Percentiles rank a stretch among this genome's conserved stretches.
Evolutionary conservation across 2,888 invertebrate species (phyloP).

Genomic region (Odontomyia ornata): DNA sequence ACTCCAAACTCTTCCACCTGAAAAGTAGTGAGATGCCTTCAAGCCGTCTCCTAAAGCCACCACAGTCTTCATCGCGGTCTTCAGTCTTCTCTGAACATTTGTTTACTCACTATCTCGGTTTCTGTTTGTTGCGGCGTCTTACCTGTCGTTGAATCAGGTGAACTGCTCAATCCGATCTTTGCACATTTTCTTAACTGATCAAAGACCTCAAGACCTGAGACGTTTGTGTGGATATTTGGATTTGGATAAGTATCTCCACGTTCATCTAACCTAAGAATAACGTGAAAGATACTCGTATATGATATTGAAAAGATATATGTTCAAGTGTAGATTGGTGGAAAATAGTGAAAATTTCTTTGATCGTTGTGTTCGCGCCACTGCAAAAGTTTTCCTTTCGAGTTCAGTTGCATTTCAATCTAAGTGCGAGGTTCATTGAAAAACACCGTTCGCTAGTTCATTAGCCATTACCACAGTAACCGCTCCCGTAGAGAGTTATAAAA

Average conservation of each 20-base stretch:
- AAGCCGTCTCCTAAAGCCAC: slow-evolving; percentile 22
- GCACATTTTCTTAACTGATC: background rate
- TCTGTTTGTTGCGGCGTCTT: background rate
- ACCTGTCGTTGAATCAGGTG: slow-evolving; percentile 18
- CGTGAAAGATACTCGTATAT: background rate
- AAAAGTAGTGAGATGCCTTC: slow-evolving; percentile 8
- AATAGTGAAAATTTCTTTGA: background rate
- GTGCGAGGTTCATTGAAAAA: background rate
- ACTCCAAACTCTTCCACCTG: background rate
- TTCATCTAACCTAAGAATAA: background rate
- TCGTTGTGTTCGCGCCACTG: no score
- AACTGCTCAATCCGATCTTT: slow-evolving; percentile 17
- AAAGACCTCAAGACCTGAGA: slow-evolving; percentile 22
- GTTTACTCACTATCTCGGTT: slow-evolving; percentile 34
- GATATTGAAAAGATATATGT: background rate
- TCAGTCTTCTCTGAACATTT: slow-evolving; percentile 38
- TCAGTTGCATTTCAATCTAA: slow-evolving; percentile 1
- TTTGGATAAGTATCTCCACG: background rate
- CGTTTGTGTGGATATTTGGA: background rate
- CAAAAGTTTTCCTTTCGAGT: slow-evolving; percentile 22
- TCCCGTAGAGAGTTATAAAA: background rate
- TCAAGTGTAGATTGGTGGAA: slow-evolving; percentile 2
- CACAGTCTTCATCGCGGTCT: background rate
- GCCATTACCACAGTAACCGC: slow-evolving; percentile 18
- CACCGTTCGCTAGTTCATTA: slow-evolving; percentile 24